phyloP scores from a whole-genome alignment of 1,140 invertebrate genomes.

The Diachasmimorpha longicaudata region DNA sequence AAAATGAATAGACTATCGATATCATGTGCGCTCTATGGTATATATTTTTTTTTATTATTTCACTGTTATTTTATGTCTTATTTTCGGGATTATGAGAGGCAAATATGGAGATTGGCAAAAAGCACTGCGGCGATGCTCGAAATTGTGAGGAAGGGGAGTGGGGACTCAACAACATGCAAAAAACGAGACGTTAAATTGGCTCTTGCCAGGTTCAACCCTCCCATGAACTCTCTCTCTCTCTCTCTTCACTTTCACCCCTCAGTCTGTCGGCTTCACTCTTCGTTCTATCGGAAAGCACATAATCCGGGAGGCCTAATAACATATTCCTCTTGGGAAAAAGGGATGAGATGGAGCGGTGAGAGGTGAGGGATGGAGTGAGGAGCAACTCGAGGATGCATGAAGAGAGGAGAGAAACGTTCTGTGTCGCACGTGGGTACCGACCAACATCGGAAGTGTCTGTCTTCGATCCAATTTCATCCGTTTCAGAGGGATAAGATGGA shows the following conservation, averaged over 20 bases:
- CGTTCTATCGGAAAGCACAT: constrained; percentile 46
- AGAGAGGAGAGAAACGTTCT: constrained; percentile 1
- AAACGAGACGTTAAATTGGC: constrained; percentile 32
- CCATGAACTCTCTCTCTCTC: not conserved
- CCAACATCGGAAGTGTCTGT: not conserved
- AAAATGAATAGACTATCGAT: not conserved
- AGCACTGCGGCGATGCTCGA: not conserved
- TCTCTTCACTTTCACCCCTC: constrained; percentile 2
- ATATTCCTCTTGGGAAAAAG: constrained; percentile 49
- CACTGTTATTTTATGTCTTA: not conserved
- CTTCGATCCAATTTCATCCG: constrained; percentile 51
- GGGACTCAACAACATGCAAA: constrained; percentile 12
- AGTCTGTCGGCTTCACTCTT: constrained; percentile 2
- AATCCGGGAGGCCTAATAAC: constrained; percentile 54
- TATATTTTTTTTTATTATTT: not conserved
- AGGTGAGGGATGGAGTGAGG: no score
- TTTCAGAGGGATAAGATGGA: constrained; percentile 33
- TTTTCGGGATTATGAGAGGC: not conserved
- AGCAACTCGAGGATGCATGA: constrained; percentile 3
- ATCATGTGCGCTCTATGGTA: not conserved
- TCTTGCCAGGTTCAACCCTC: constrained; percentile 17
- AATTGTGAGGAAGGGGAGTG: not conserved
- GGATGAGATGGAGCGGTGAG: not conserved
- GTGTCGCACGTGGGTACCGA: constrained; percentile 9
- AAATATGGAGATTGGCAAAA: constrained; percentile 7